A percentile compares a stretch with the other conserved stretches of the same genome.
Evolutionary conservation across 2,888 invertebrate genomes (phyloP).

Genomic region (Lumbricus terrestris): DNA sequence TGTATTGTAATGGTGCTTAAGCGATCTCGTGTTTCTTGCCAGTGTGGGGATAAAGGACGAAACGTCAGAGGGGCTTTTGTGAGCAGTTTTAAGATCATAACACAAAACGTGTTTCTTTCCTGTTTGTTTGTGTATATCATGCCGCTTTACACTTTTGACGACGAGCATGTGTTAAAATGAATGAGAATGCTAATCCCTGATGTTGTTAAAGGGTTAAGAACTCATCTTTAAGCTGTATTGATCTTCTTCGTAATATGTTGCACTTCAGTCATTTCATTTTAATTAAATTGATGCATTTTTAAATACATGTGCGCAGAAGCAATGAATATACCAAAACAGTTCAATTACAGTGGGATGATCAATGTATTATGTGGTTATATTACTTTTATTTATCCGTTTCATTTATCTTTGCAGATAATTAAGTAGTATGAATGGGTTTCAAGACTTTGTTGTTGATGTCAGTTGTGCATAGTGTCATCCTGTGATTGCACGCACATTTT

Average conservation of each 20-base stretch:
- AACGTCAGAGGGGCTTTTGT: neutral
- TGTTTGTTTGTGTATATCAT: neutral
- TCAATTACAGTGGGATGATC: neutral
- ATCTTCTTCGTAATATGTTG: neutral
- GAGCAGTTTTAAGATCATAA: neutral
- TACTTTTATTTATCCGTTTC: neutral
- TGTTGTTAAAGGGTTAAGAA: neutral
- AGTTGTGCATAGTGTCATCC: neutral
- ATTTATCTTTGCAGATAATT: neutral
- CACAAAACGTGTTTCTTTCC: neutral
- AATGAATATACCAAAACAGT: neutral
- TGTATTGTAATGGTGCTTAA: neutral
- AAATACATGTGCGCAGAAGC: neutral
- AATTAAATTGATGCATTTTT: neutral
- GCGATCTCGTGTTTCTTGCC: neutral
- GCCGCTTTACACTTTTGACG: neutral
- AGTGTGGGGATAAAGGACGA: neutral
- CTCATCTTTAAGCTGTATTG: neutral
- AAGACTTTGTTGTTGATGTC: neutral
- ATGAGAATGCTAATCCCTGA: too few species aligned
- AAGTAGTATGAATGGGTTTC: neutral
- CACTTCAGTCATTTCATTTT: neutral
- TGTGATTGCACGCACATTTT: neutral
- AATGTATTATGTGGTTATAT: neutral
- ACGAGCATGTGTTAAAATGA: too few species aligned